Evolutionary conservation across 64 coral and sea anemone genomes (phyloP), one percentile per base, ranked within the genome.

Genomic region (Platygyra sinensis): DNA sequence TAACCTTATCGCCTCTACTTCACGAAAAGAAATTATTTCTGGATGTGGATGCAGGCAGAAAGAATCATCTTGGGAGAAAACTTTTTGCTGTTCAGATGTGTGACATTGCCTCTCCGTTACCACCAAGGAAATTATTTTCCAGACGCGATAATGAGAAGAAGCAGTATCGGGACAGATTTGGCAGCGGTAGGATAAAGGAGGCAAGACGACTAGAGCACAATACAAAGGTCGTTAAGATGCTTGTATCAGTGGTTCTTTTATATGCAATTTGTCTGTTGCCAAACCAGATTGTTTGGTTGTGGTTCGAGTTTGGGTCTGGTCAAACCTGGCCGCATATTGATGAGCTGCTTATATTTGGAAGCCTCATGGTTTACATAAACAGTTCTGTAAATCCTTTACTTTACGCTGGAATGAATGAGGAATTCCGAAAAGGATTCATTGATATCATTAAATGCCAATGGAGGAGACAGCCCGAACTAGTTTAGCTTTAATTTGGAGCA

Each of bases 341-440:
- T 0, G 52, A 79, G 9, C 28, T 94, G 16, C 71, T 93, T 9
- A 88, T 83, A 27, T 82, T 96, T 36, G 87, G 90, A 22, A 91
- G 92, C 59, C 83, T 90, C 50, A 80, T 96, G 82, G 91, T 96
- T 17, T 96, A 96, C 49, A 81, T 96, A 25, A 96, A 94, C 64
- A 96, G 95, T 33, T 89, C 76, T 3, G 92, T 90, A 0, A 96
- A 96, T 73, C 95, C 95, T 1, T 60, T 96, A 49, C 77, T 96
- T 10, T 96, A 96, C 33, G 95, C 95, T 8, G 95, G 95, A 31
- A 93, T 96, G 95, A 96, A 96, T 80, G 91, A 91, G 2, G 95
- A 96, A n/a, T 96, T 96, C 60, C 91, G 87, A 19, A 80, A 80
- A 73, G 95, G 95, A 22, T 96, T 96, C 33, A 82, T 60, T 12